Base-by-base conservation (phyloP, 2,113 vertebrate species). In the Amia ocellicauda region DNA sequence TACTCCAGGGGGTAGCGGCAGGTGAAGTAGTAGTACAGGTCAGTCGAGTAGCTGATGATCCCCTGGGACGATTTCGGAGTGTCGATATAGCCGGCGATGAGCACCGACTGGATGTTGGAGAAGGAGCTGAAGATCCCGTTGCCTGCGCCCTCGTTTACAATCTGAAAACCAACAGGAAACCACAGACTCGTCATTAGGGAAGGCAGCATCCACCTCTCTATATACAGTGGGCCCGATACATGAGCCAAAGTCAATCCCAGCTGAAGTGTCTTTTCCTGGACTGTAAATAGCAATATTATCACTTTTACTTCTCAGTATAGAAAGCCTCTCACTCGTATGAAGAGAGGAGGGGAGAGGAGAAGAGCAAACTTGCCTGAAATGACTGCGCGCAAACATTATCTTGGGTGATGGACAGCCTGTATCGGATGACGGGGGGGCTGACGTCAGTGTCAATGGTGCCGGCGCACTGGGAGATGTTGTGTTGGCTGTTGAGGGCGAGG, bases 1-100 rank as follows among this genome's bases (percentile, higher is more conserved):
- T 91, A 91, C 64, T 90, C 85, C 53, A 92, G 74, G 0, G 88
- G 89, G 70, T 91, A 91, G 31, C 75, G 81, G 69, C 90, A 92
- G 64, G 89, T 85, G 69, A 92, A 90, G 49, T 82, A 81, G 49
- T 91, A 92, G 81, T 86, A 86, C 16, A 92, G 79, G 63, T 91
- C 87, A 13, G 90, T 90, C 63, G 80, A 65, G 66, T 88, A 92
- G 75, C 87, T 88, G 70, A 92, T 81, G 23, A 86, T 0, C 2
- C 87, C 86, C 10, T 36, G 57, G 4, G 72, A 66, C 1, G 83
- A 55, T 27, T 27, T 58, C 8, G 82, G 75, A 0, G 86, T 87
- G 68, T 91, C 83, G 3, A 90, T 85, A 65, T 64, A 88, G 60
- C 89, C 79, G 0, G 83, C 87, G 69, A 92, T 83, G 66, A 85